Evolutionary conservation across 2,797 vertebrate genomes (phyloP), one percentile per base, ranked within the genome.

Genomic region (Acanthurus leucopareius): DNA sequence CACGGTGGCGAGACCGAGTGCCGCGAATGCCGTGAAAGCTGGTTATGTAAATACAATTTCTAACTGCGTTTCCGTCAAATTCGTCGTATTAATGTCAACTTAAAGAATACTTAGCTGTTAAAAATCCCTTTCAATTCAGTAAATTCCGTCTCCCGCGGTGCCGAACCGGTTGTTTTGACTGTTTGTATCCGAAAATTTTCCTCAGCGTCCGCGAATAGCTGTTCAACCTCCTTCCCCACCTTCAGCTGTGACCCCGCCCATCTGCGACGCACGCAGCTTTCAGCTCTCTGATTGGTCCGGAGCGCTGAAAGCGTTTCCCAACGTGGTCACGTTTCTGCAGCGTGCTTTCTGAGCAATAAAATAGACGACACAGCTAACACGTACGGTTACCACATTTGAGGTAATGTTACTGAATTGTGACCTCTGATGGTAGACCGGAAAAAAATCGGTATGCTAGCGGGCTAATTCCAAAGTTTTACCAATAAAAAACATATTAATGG

Each of bases 261-360:
- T 22, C 0, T 4, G 3, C 1, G 22, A 92, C 83, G 89, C 69
- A 56, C 58, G 2, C 14, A 0, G 56, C 52, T 13, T 1, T 0
- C 1, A 15, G 64, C 20, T 8, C 13, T 54, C 15, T 82, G 86
- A 93, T 95, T 95, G 93, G 95, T 45, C 75, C 1, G 20, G 1
- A 1, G 0, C 0, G 9, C 11, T 17, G 7, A 5, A 71, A 62
- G 77, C 73, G 88, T 35, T 7, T 48, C 1, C 1, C 48, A 8
- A 51, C 75, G 67, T 69, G 7, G 93, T 95, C 94, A 96, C 94
- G 94, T 96, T 96, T 90, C 54, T 85, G 68, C 80, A 92, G 93
- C 90, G 93, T 96, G 95, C 83, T 79, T 51, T 44, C 53, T 10
- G 13, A 32, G 40, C 15, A 10, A 15, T n/a, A 11, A 13, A 56